Percentiles rank a stretch among this genome's conserved stretches.
These are phyloP conservation scores for Axea sp. DNA, from an alignment of 2,888 invertebrate species.

Conservation along the genomic window DNA sequence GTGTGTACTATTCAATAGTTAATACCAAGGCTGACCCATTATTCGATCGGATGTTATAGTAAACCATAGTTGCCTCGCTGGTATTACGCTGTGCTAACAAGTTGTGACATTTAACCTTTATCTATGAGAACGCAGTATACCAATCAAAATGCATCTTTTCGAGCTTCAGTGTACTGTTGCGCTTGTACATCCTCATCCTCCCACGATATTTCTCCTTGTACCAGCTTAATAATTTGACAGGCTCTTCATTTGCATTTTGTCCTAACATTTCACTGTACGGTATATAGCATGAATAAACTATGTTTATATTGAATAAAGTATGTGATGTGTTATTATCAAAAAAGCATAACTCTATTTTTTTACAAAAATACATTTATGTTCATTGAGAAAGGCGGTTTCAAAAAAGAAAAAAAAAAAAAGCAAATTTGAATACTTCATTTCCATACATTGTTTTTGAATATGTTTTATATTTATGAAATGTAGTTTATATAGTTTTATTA, in stretches of 20 bases:
- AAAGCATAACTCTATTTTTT: too few relatives aligned
- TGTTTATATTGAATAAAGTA: too few relatives aligned
- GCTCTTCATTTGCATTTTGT: slow-evolving; percentile 9
- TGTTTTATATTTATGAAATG: too few relatives aligned
- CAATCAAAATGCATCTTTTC: slow-evolving; percentile 43
- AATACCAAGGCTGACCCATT: slow-evolving; percentile 17
- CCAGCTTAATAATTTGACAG: slow-evolving; percentile 30
- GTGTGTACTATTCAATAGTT: slow-evolving; percentile 6
- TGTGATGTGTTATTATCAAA: too few relatives aligned
- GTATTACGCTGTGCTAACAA: slow-evolving; percentile 43
- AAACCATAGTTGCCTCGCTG: slow-evolving; percentile 1
- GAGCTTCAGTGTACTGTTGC: slow-evolving; percentile 19
- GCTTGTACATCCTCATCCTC: slow-evolving; percentile 46
- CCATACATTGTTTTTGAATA: too few relatives aligned
- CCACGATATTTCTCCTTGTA: slow-evolving; percentile 23
- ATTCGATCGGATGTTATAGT: slow-evolving; percentile 13
- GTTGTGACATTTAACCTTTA: slow-evolving; percentile 55
- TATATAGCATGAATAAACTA: too few relatives aligned
- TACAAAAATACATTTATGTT: too few relatives aligned
- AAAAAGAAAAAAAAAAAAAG: too few relatives aligned
- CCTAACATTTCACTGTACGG: not conserved
- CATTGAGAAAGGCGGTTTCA: too few relatives aligned
- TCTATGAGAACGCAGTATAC: slow-evolving; percentile 34
- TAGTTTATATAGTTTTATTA: too few relatives aligned
- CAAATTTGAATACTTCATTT: too few relatives aligned